These are phyloP conservation scores for Peromyscus attwateri DNA, from an alignment of 2,797 vertebrate species.

Conservation along the genomic window DNA sequence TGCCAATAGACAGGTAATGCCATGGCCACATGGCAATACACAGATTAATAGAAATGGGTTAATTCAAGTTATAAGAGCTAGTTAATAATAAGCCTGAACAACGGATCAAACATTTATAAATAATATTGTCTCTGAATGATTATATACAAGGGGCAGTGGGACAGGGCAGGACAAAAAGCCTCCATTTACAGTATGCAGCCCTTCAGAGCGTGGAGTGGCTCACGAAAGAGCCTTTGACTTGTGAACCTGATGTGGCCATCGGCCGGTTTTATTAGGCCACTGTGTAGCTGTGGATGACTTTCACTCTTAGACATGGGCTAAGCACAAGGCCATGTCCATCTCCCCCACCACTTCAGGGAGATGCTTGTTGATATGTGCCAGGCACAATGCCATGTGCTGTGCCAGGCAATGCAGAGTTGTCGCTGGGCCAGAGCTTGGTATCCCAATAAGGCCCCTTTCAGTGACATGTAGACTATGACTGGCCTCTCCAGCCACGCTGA, in stretches of 20 bases:
- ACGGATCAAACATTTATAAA: no score
- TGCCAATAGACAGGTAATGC: no score
- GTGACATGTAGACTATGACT: background rate
- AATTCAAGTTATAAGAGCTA: no score
- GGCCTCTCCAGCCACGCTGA: no score
- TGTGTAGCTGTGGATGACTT: background rate
- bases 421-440: background rate
- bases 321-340: background rate
- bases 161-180: no score
- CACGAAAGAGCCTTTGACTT: background rate
- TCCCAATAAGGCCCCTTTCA: background rate
- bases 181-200: no score
- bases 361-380: background rate
- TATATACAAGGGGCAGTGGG: no score
- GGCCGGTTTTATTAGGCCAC: background rate
- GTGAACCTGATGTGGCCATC: background rate
- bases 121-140: no score
- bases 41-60: no score
- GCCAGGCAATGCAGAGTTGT: background rate
- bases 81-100: no score
- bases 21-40: no score
- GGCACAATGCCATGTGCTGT: background rate
- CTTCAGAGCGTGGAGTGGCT: background rate
- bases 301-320: background rate
- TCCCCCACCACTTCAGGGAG: background rate